These are phyloP conservation scores for Panthera uncia DNA, from an alignment of 2,113 vertebrate genomes.

Conservation along the genomic window DNA sequence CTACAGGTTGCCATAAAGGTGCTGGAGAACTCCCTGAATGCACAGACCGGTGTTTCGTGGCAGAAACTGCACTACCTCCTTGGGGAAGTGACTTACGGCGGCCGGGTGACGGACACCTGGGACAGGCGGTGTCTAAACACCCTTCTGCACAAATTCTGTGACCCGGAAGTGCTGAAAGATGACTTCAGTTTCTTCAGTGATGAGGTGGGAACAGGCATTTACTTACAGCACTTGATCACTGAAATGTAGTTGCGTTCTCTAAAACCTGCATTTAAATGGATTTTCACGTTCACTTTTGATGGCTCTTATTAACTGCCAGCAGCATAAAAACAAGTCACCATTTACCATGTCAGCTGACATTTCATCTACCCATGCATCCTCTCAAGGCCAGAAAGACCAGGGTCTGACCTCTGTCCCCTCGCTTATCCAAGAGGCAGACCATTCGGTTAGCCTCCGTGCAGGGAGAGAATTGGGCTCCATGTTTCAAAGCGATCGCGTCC, in stretches of 20 bases:
- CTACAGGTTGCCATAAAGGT: slow-evolving; percentile 78
- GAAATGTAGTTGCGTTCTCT: background rate
- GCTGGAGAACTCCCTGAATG: slow-evolving; percentile 56
- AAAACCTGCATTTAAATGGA: background rate
- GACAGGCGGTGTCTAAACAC: slow-evolving; percentile 79
- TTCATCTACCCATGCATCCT: background rate
- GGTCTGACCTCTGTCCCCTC: background rate
- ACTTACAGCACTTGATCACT: background rate
- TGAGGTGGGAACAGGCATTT: slow-evolving; percentile 36
- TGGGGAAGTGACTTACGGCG: slow-evolving; percentile 81
- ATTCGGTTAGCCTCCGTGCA: background rate
- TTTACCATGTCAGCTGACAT: background rate
- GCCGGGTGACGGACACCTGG: slow-evolving; percentile 79
- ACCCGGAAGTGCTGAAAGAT: slow-evolving; percentile 66
- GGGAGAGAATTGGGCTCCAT: background rate
- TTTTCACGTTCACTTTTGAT: background rate
- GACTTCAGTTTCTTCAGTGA: background rate
- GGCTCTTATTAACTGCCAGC: background rate
- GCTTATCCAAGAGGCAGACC: background rate
- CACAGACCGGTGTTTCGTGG: slow-evolving; percentile 65
- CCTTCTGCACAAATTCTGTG: slow-evolving; percentile 79
- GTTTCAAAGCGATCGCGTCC: background rate
- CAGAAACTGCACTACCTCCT: slow-evolving; percentile 68
- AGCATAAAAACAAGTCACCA: background rate
- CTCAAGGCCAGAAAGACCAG: background rate